Evolutionary conservation across 2,888 invertebrate genomes (phyloP).

Genomic region (Dendrolimus pini): DNA sequence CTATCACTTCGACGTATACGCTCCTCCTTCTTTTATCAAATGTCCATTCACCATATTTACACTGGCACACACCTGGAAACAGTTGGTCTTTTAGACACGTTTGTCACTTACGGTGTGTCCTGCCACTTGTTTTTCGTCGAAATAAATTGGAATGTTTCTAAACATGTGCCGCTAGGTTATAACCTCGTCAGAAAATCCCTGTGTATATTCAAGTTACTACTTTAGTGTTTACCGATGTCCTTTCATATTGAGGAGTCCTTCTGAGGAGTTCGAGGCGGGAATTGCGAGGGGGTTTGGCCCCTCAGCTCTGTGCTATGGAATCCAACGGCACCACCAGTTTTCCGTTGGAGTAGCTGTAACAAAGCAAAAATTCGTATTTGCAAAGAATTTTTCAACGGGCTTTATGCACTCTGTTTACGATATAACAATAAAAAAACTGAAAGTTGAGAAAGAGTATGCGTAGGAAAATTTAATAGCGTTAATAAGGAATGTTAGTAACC

Average conservation of each 20-base stretch:
- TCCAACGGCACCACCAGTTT: slow-evolving; percentile 77
- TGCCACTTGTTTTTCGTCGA: slow-evolving; percentile 13
- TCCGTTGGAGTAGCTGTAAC: slow-evolving; percentile 75
- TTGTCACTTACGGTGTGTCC: slow-evolving; percentile 17
- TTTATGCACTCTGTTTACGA: too few species aligned
- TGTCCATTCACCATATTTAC: slow-evolving; percentile 40
- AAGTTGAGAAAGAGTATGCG: too few species aligned
- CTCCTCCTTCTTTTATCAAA: slow-evolving; percentile 37
- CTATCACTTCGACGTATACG: slow-evolving; percentile 74
- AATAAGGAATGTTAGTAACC: slow-evolving; percentile 50
- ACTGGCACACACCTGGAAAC: slow-evolving; percentile 28
- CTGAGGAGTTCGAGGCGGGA: slow-evolving; percentile 59
- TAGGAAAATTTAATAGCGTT: background rate
- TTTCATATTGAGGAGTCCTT: slow-evolving; percentile 49
- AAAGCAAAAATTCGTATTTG: slow-evolving; percentile 35
- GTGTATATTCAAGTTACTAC: slow-evolving; percentile 8
- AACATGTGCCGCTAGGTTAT: slow-evolving; percentile 11
- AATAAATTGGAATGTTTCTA: slow-evolving; percentile 38
- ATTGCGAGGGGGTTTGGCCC: slow-evolving; percentile 52
- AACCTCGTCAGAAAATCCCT: background rate
- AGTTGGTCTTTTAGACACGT: slow-evolving; percentile 60
- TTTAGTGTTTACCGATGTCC: slow-evolving; percentile 33
- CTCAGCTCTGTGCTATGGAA: slow-evolving; percentile 75
- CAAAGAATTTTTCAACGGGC: slow-evolving; percentile 10
- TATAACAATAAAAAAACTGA: too few species aligned